Percentiles rank a stretch among this genome's conserved stretches.
These are phyloP conservation scores for Alviniconcha strummeri DNA, from an alignment of 2,888 invertebrate species.

Conservation along the genomic window DNA sequence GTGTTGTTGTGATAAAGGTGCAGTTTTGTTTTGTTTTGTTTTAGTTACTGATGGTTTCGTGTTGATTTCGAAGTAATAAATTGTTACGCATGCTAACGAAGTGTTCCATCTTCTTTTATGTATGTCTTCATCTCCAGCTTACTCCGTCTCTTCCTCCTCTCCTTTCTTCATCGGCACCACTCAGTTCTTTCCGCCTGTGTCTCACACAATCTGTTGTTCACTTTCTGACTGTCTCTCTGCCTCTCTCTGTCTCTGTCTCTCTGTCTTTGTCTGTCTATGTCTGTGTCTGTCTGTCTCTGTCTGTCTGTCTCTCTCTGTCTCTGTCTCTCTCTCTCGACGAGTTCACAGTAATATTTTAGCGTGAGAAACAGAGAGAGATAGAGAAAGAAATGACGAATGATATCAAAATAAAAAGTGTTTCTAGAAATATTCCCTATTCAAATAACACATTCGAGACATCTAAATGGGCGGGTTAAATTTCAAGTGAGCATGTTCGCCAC, in stretches of 20 bases:
- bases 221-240: background rate
- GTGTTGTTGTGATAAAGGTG: too few species aligned
- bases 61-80: too few species aligned
- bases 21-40: too few species aligned
- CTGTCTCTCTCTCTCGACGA: background rate
- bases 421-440: background rate
- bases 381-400: background rate
- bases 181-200: too few species aligned
- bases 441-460: background rate
- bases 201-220: background rate
- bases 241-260: background rate
- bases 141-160: too few species aligned
- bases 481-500: too few species aligned
- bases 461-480: background rate
- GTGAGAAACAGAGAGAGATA: background rate
- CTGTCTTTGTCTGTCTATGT: background rate
- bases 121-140: too few species aligned
- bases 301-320: background rate
- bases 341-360: background rate
- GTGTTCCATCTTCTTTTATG: too few species aligned
- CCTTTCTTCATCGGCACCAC: too few species aligned
- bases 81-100: too few species aligned
- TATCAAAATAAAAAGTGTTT: background rate
- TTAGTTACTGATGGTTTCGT: too few species aligned
- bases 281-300: background rate